Evolutionary conservation across 2,888 invertebrate genomes (phyloP).

Genomic region (Adelphocoris suturalis): DNA sequence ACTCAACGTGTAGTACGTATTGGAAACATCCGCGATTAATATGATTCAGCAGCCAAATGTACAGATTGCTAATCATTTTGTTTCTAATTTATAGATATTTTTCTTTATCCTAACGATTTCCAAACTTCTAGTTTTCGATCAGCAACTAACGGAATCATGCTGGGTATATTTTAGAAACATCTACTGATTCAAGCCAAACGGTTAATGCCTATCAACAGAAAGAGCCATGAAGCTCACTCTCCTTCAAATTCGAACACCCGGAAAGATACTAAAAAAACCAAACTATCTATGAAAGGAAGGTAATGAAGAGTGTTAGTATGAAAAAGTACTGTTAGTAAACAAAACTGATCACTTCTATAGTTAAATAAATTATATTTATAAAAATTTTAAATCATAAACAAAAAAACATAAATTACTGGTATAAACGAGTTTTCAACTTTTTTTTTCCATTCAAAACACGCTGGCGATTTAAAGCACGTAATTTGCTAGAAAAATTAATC

Average conservation of each 20-base stretch:
- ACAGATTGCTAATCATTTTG: no score
- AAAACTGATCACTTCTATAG: slow-evolving; percentile 62
- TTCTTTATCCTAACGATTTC: no score
- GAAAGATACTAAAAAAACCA: background rate
- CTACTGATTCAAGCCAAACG: slow-evolving; percentile 48
- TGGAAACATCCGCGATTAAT: no score
- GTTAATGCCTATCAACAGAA: slow-evolving; percentile 18
- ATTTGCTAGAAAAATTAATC: slow-evolving; percentile 66
- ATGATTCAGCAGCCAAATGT: no score
- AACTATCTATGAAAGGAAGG: background rate
- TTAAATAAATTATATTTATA: slow-evolving; percentile 71
- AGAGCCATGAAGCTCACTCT: background rate
- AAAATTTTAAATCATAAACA: slow-evolving; percentile 37
- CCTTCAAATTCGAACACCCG: background rate
- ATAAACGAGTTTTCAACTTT: slow-evolving; percentile 50
- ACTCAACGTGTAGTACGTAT: no score
- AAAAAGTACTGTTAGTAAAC: slow-evolving; percentile 65
- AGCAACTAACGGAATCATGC: slow-evolving; percentile 8
- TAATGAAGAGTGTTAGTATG: slow-evolving; percentile 63
- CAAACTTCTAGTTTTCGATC: background rate
- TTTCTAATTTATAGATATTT: no score
- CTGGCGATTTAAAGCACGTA: slow-evolving; percentile 66
- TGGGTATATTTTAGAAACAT: background rate
- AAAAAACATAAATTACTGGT: slow-evolving; percentile 68
- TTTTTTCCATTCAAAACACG: slow-evolving; percentile 60